A percentile compares a stretch with the other conserved stretches of the same genome.
These are phyloP conservation scores for Drosophila niveifrons DNA, from an alignment of 2,888 invertebrate species.

Conservation along the genomic window DNA sequence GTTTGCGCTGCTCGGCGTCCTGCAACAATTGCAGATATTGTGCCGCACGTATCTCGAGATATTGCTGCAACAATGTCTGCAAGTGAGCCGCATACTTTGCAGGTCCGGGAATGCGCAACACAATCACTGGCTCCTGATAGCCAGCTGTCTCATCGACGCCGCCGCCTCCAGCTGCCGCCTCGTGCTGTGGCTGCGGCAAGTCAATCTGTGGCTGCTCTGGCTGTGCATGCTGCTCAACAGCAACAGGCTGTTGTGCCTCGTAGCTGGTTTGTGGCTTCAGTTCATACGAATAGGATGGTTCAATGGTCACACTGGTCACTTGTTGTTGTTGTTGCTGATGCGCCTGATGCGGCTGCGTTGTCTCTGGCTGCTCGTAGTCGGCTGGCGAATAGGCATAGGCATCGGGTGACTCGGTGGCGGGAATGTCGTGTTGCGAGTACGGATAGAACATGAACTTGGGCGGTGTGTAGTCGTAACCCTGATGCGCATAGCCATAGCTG, in stretches of 20 bases:
- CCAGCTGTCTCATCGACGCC: slow-evolving; percentile 32
- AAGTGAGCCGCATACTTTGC: slow-evolving; percentile 85
- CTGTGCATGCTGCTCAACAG: slow-evolving; percentile 39
- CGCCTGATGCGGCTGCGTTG: slow-evolving; percentile 31
- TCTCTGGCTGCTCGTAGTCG: slow-evolving; percentile 59
- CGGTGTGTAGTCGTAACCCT: slow-evolving; percentile 84
- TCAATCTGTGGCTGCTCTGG: slow-evolving; percentile 71
- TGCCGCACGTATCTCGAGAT: slow-evolving; percentile 84
- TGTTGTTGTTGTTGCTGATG: slow-evolving; percentile 59
- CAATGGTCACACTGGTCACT: slow-evolving; percentile 86
- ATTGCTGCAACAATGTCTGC: slow-evolving; percentile 84
- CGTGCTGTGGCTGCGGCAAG: slow-evolving; percentile 53
- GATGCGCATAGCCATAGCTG: slow-evolving; percentile 84
- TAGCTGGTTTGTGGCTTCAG: slow-evolving; percentile 80
- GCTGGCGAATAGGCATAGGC: slow-evolving; percentile 62
- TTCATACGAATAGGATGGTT: slow-evolving; percentile 87
- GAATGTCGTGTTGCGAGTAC: slow-evolving; percentile 89
- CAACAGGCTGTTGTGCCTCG: slow-evolving; percentile 44
- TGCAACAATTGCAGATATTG: slow-evolving; percentile 84
- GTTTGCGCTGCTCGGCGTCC: slow-evolving; percentile 80
- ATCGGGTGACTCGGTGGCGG: slow-evolving; percentile 74
- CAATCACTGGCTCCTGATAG: slow-evolving; percentile 84
- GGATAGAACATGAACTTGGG: slow-evolving; percentile 89
- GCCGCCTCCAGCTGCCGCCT: slow-evolving; percentile 17
- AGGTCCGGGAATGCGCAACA: slow-evolving; percentile 84